Evolutionary conservation across 2,797 vertebrate genomes (phyloP).

Genomic region (Phataginus tricuspis): DNA sequence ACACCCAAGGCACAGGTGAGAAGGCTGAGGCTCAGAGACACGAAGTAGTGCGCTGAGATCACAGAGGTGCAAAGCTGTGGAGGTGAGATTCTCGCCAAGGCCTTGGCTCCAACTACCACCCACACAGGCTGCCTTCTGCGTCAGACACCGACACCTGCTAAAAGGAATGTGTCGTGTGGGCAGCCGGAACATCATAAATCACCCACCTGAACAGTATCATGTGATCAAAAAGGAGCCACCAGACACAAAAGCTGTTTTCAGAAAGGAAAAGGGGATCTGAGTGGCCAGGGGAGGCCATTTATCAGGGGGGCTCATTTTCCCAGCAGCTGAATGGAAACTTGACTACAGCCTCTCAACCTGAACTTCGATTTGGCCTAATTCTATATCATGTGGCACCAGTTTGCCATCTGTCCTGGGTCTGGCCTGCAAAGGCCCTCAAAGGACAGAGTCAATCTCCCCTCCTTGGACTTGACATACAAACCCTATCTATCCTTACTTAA

Average conservation of each 20-base stretch:
- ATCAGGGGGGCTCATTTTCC: constrained; percentile 67
- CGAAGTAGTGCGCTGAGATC: neutral
- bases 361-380: constrained; percentile 92
- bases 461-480: constrained; percentile 90
- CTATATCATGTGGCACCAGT: constrained; percentile 89
- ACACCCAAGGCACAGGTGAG: neutral
- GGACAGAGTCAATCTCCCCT: constrained; percentile 90
- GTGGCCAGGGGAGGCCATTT: neutral
- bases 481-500: constrained; percentile 91
- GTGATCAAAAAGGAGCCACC: neutral
- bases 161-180: fast-evolving
- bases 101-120: fast-evolving
- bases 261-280: neutral
- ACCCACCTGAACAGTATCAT: fast-evolving
- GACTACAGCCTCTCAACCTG: constrained; percentile 86
- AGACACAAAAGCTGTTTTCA: neutral
- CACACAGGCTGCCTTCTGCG: neutral
- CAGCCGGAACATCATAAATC: fast-evolving
- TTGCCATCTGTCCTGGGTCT: constrained; percentile 90
- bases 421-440: constrained; percentile 85
- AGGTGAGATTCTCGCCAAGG: fast-evolving
- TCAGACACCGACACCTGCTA: neutral
- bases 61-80: neutral
- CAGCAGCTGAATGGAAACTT: constrained; percentile 74
- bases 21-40: neutral